Percentiles rank a stretch among this genome's conserved stretches.
phyloP scores from a whole-genome alignment of 2,797 vertebrate species.

The Sebastes itinus region DNA sequence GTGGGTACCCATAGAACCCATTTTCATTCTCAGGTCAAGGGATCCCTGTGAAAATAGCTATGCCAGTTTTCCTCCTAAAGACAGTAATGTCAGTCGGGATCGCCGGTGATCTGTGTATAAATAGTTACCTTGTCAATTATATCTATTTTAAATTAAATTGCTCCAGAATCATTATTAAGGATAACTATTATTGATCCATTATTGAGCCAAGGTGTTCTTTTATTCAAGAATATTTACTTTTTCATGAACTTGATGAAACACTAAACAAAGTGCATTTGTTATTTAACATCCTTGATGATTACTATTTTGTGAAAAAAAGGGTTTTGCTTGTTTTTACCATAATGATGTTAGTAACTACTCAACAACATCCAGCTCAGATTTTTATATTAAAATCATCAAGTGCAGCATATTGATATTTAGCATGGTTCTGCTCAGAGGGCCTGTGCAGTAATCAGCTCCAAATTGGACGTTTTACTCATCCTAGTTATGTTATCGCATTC shows the following conservation, averaged over 20 bases:
- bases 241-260: not conserved
- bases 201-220: not conserved
- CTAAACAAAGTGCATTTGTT: too few species aligned
- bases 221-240: not conserved
- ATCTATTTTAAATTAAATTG: not conserved
- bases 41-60: fast-evolving
- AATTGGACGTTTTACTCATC: not conserved
- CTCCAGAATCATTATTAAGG: not conserved
- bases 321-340: not conserved
- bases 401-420: not conserved
- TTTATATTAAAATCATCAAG: not conserved
- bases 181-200: not conserved
- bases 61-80: too few species aligned
- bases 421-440: not conserved
- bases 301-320: not conserved
- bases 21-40: too few species aligned
- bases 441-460: not conserved
- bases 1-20: too few species aligned
- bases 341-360: not conserved
- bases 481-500: not conserved
- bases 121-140: not conserved
- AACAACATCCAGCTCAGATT: not conserved
- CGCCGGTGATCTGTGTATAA: not conserved
- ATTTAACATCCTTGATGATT: not conserved
- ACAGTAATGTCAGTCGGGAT: too few species aligned